A percentile compares a stretch with the other conserved stretches of the same genome.
These are phyloP conservation scores for Dicaeum eximium DNA, from an alignment of 2,113 vertebrate genomes.

Conservation along the genomic window DNA sequence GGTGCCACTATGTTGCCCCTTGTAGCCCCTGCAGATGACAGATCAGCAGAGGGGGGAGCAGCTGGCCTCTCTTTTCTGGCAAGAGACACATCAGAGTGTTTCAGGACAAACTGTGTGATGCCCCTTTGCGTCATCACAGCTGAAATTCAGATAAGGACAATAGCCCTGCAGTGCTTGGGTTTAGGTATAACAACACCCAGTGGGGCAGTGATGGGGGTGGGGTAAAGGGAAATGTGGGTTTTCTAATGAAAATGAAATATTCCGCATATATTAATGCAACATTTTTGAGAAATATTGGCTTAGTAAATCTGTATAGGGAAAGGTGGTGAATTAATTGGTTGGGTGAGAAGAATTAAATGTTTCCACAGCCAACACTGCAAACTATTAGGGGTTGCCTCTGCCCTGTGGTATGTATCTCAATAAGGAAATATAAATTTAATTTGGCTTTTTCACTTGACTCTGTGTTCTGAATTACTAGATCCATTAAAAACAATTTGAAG, in stretches of 20 bases:
- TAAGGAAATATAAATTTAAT: not conserved
- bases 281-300: not conserved
- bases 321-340: not conserved
- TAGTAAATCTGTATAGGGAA: not conserved
- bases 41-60: not conserved
- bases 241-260: not conserved
- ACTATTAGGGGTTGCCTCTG: not conserved
- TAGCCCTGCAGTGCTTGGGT: not conserved
- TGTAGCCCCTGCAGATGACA: not conserved
- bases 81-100: not conserved
- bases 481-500: not conserved
- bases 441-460: not conserved
- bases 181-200: not conserved
- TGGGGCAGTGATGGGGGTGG: not conserved
- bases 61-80: not conserved
- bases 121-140: not conserved
- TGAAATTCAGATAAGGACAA: not conserved
- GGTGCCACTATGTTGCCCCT: not conserved
- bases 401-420: rapidly evolving
- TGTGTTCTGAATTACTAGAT: not conserved
- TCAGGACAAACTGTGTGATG: not conserved
- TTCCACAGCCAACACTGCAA: not conserved
- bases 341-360: not conserved
- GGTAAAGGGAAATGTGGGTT: not conserved
- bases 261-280: not conserved